Percentiles rank a stretch among this genome's conserved stretches.
Evolutionary conservation across 2,113 vertebrate genomes (phyloP).

Genomic region (Nestor notabilis): DNA sequence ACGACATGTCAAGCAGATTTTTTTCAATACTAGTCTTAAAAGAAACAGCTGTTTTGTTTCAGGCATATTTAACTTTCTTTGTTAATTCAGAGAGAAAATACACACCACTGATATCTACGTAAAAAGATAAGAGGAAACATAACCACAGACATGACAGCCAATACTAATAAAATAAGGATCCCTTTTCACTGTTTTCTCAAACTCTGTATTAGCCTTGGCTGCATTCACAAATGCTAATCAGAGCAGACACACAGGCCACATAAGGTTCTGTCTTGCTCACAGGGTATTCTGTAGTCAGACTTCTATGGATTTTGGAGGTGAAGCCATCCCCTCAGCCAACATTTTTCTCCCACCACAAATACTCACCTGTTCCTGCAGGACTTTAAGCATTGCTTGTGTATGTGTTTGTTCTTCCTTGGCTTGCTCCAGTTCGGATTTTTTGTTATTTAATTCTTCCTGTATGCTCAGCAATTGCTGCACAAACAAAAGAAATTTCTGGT

Average conservation of each 20-base stretch:
- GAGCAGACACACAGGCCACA: neutral
- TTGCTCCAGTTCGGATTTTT: conserved; percentile 89
- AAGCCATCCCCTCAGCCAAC: neutral
- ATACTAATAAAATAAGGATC: neutral
- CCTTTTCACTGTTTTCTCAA: neutral
- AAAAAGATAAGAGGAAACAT: neutral
- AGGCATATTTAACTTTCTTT: conserved; percentile 6
- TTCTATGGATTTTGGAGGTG: neutral
- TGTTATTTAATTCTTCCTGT: conserved; percentile 88
- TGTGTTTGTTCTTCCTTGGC: conserved; percentile 87
- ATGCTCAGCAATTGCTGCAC: conserved; percentile 89
- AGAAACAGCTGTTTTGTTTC: neutral
- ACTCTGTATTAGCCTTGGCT: neutral
- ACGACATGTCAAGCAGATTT: conserved; percentile 23
- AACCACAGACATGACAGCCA: neutral
- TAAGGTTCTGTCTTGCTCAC: neutral
- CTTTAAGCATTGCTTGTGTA: conserved; percentile 78
- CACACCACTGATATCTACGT: neutral
- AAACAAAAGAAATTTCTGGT: conserved; percentile 50
- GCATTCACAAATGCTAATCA: neutral
- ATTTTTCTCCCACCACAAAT: neutral
- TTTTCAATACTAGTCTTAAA: neutral
- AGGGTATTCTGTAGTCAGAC: neutral
- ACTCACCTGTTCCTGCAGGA: conserved; percentile 83
- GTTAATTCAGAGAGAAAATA: neutral